phyloP scores from a whole-genome alignment of 2,888 invertebrate species.

The Aradus depressus region DNA sequence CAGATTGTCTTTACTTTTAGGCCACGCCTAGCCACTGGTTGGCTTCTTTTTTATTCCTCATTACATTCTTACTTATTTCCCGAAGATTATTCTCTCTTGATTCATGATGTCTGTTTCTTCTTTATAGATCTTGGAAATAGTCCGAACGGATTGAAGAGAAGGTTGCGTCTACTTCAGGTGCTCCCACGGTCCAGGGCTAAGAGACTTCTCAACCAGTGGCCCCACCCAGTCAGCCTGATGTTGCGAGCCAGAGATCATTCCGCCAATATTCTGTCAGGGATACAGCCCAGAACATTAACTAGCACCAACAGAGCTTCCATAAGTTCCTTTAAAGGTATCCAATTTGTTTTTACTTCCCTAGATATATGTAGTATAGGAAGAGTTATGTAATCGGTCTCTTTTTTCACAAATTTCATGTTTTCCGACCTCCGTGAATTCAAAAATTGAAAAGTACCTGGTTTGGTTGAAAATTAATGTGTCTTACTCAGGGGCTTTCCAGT shows the following conservation, averaged over 20 bases:
- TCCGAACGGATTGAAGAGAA: constrained; percentile 51
- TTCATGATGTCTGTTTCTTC: constrained; percentile 6
- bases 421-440: too few species aligned
- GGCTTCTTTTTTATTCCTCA: too few species aligned
- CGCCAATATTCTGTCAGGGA: constrained; percentile 63
- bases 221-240: constrained; percentile 62
- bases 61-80: not conserved
- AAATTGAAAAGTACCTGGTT: too few species aligned
- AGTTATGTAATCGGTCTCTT: too few species aligned
- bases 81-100: not conserved
- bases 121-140: constrained; percentile 39
- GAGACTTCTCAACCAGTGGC: constrained; percentile 65
- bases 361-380: too few species aligned
- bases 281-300: constrained; percentile 37
- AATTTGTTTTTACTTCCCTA: too few species aligned
- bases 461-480: too few species aligned
- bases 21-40: too few species aligned
- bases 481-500: too few species aligned
- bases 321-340: too few species aligned
- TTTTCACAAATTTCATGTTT: too few species aligned
- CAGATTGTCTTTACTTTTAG: too few species aligned
- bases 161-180: constrained; percentile 59
- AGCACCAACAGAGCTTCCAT: constrained; percentile 28
- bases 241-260: constrained; percentile 73
- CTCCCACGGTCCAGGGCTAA: constrained; percentile 67